These are phyloP conservation scores for Aphaenogaster floridana DNA, from an alignment of 1,140 invertebrate genomes.

Conservation along the genomic window DNA sequence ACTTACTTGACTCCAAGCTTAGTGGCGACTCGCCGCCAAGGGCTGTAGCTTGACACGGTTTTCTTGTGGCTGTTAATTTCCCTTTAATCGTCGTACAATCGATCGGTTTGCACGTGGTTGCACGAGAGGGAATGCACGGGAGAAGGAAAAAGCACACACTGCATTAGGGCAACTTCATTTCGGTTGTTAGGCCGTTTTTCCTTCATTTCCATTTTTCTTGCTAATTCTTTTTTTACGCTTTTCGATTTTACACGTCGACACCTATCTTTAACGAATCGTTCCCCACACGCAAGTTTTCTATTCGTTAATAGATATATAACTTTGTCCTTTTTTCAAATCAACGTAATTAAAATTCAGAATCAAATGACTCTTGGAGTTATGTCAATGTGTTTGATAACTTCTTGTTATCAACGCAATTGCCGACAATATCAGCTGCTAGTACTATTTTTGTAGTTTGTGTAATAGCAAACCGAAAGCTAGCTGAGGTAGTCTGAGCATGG, in stretches of 20 bases:
- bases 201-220: constrained; percentile 66
- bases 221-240: constrained; percentile 43
- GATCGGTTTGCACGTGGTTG: constrained; percentile 82
- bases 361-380: background rate
- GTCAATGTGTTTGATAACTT: constrained; percentile 12
- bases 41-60: constrained; percentile 91
- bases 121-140: constrained; percentile 85
- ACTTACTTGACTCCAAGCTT: constrained; percentile 98
- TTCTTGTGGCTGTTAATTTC: constrained; percentile 86
- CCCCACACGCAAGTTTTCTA: constrained; percentile 44
- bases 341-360: constrained; percentile 5
- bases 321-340: background rate
- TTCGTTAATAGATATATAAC: background rate
- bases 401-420: constrained; percentile 13
- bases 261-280: constrained; percentile 36
- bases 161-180: constrained; percentile 85
- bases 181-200: constrained; percentile 66
- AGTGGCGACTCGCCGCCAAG: constrained; percentile 96
- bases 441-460: constrained; percentile 39
- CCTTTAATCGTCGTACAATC: constrained; percentile 84
- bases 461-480: constrained; percentile 37
- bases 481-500: constrained; percentile 58
- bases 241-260: constrained; percentile 23
- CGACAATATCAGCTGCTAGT: background rate
- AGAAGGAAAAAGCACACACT: constrained; percentile 87